phyloP scores from a whole-genome alignment of 2,888 invertebrate species.

The Pecten maximus region DNA sequence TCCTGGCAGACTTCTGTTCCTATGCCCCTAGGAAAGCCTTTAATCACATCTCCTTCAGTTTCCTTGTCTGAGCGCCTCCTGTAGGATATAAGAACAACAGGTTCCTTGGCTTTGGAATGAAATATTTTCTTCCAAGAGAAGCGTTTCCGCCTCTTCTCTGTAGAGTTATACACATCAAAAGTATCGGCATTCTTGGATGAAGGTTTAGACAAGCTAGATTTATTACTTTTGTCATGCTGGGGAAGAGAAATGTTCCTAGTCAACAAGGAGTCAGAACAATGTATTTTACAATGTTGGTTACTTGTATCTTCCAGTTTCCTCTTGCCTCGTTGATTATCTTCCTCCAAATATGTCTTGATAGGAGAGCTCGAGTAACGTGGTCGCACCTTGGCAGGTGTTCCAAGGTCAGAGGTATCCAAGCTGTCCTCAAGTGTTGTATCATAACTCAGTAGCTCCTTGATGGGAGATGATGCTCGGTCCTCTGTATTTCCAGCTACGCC shows the following conservation, averaged over 20 bases:
- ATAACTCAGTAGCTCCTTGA: constrained; percentile 47
- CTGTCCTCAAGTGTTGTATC: constrained; percentile 50
- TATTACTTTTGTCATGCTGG: neutral
- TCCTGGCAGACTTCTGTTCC: neutral
- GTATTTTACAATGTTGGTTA: neutral
- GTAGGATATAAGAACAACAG: constrained; percentile 50
- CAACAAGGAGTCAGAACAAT: neutral
- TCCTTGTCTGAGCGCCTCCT: constrained; percentile 39
- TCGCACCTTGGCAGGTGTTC: constrained; percentile 38
- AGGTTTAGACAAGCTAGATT: neutral
- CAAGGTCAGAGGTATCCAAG: neutral
- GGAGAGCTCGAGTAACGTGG: constrained; percentile 56
- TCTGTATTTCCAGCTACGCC: neutral
- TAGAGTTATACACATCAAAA: constrained; percentile 46
- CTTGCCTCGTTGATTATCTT: neutral
- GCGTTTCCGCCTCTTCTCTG: constrained; percentile 58
- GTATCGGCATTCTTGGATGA: neutral
- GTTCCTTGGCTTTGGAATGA: constrained; percentile 27
- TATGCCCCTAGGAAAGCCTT: neutral
- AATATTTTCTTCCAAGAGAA: constrained; percentile 49
- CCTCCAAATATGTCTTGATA: neutral
- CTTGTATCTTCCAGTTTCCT: neutral
- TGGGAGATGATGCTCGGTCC: constrained; percentile 46
- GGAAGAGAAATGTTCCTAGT: neutral
- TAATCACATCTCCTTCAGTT: neutral